A percentile compares a stretch with the other conserved stretches of the same genome.
phyloP scores from a whole-genome alignment of 2,888 invertebrate species.

The Sarcophaga variegata region DNA sequence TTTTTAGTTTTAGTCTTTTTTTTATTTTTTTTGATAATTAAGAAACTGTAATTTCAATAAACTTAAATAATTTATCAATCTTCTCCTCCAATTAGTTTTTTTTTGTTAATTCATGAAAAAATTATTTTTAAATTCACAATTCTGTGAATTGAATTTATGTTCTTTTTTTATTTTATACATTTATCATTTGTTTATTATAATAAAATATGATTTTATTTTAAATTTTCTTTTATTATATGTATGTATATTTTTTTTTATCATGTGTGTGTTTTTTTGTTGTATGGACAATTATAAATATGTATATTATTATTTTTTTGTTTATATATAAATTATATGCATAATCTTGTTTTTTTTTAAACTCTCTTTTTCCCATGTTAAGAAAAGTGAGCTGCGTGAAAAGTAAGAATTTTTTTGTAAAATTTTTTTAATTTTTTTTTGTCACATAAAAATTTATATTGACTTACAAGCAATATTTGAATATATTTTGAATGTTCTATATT shows the following conservation, averaged over 20 bases:
- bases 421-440: conserved; percentile 34
- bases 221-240: conserved; percentile 39
- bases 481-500: conserved; percentile 25
- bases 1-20: conserved; percentile 71
- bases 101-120: conserved; percentile 73
- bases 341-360: conserved; percentile 46
- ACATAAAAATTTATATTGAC: conserved; percentile 57
- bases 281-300: conserved; percentile 52
- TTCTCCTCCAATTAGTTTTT: conserved; percentile 77
- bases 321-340: conserved; percentile 61
- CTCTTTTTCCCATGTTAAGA: conserved; percentile 25
- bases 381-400: conserved; percentile 46
- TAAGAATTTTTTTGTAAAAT: conserved; percentile 18
- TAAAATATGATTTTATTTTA: conserved; percentile 66
- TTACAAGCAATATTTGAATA: conserved; percentile 61
- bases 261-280: conserved; percentile 42
- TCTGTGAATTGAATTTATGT: conserved; percentile 62
- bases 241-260: conserved; percentile 36
- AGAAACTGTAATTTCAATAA: conserved; percentile 83
- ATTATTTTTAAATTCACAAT: conserved; percentile 67
- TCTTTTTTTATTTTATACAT: conserved; percentile 58
- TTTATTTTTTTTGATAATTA: conserved; percentile 80
- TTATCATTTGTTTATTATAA: conserved; percentile 67
- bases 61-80: conserved; percentile 81
- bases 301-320: conserved; percentile 37